Conservation (phyloP, 2,113 vertebrate species). For the Tetrao urogallus region DNA sequence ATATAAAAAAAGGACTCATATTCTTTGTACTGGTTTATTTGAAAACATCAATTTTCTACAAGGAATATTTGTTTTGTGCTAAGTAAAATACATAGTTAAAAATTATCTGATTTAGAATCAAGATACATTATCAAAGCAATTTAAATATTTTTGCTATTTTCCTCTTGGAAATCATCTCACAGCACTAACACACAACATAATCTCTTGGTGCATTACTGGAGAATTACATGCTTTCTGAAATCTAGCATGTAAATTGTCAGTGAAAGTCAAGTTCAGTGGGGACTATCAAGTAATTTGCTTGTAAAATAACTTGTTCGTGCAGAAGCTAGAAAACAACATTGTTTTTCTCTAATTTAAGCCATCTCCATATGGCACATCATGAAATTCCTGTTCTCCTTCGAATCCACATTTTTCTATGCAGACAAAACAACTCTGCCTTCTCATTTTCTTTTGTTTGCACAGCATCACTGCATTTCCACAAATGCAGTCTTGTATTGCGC, state of each 20-base stretch:
- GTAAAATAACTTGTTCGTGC: neutral
- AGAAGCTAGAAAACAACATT: neutral
- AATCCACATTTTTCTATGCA: neutral
- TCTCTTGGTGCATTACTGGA: neutral
- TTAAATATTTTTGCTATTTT: neutral
- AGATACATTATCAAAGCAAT: neutral
- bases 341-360: neutral
- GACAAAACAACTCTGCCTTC: neutral
- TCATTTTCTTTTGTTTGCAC: neutral
- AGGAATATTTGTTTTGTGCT: neutral
- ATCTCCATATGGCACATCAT: neutral
- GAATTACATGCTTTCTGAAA: neutral
- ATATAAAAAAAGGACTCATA: neutral
- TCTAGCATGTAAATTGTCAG: neutral
- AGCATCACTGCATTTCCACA: neutral
- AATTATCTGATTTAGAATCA: conserved; percentile 5
- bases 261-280: neutral
- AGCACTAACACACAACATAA: neutral
- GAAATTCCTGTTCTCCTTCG: neutral
- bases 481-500: neutral
- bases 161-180: neutral
- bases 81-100: neutral
- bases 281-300: neutral
- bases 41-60: neutral
- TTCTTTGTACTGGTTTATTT: neutral